Conservation (phyloP, 2,797 vertebrate species). For the Artibeus lituratus region DNA sequence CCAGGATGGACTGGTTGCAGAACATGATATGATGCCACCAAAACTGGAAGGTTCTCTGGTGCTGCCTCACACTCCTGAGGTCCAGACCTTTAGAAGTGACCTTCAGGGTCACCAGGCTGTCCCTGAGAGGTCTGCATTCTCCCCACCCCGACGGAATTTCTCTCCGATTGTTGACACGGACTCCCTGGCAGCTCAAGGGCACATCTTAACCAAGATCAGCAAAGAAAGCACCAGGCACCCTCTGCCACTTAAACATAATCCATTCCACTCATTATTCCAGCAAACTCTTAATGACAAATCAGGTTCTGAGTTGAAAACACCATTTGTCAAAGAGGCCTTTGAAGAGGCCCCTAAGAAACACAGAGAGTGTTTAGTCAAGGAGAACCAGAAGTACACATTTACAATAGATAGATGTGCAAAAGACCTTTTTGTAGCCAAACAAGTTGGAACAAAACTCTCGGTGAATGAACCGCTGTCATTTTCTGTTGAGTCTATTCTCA, state of each 20-base stretch:
- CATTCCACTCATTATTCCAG: conserved; percentile 91
- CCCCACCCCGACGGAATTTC: conserved; percentile 89
- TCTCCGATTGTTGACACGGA: conserved; percentile 85
- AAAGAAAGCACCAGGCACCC: conserved; percentile 87
- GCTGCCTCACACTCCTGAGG: conserved; percentile 80
- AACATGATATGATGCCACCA: conserved; percentile 81
- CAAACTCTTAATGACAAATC: conserved; percentile 87
- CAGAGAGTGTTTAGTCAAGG: conserved; percentile 86
- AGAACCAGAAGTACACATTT: conserved; percentile 85
- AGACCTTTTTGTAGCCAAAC: conserved; percentile 87
- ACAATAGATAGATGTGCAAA: conserved; percentile 86
- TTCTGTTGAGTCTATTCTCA: conserved; percentile 97
- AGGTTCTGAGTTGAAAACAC: conserved; percentile 84
- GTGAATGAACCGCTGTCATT: conserved; percentile 91
- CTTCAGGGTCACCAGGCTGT: conserved; percentile 80
- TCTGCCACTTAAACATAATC: conserved; percentile 88
- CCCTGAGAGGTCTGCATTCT: conserved; percentile 93
- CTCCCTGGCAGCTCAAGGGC: conserved; percentile 81
- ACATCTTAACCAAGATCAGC: conserved; percentile 86
- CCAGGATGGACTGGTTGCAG: conserved; percentile 85
- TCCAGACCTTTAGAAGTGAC: conserved; percentile 76
- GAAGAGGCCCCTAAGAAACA: conserved; percentile 92
- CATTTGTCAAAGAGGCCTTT: conserved; percentile 89
- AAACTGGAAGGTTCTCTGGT: conserved; percentile 87
- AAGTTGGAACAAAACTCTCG: conserved; percentile 87